These are phyloP conservation scores for Sesia apiformis DNA, from an alignment of 2,888 invertebrate species.

Conservation along the genomic window DNA sequence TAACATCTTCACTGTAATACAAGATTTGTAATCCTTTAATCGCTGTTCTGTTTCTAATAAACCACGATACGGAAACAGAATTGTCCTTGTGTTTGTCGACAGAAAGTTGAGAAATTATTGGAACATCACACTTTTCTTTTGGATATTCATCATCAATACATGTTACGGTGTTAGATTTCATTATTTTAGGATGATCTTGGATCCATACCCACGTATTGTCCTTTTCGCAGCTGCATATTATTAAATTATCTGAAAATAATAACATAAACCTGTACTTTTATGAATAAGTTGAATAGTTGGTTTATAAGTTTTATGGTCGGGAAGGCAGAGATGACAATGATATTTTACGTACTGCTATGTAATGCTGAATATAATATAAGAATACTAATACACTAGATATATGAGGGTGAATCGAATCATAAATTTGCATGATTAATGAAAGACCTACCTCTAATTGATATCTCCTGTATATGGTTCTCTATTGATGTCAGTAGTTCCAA, in stretches of 20 bases:
- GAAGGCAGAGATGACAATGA: neutral
- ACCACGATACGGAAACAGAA: constrained; percentile 91
- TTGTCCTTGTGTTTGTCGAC: constrained; percentile 91
- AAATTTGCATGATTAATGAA: no score
- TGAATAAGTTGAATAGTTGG: no score
- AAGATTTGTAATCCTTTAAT: constrained; percentile 88
- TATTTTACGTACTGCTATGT: neutral
- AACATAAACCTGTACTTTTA: neutral
- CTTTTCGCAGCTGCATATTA: constrained; percentile 91
- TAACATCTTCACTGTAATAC: constrained; percentile 76
- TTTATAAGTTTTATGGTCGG: no score
- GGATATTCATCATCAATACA: constrained; percentile 60
- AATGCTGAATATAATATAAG: neutral
- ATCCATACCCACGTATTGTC: constrained; percentile 96
- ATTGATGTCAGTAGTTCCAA: constrained; percentile 84
- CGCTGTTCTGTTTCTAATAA: constrained; percentile 88
- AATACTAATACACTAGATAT: no score
- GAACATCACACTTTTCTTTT: constrained; percentile 73
- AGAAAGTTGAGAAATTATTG: constrained; percentile 86
- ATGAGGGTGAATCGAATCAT: no score
- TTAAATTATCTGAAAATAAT: constrained; percentile 82
- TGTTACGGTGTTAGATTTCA: constrained; percentile 43
- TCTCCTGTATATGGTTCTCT: constrained; percentile 87
- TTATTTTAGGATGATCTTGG: constrained; percentile 82
- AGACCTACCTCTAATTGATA: constrained; percentile 85